A percentile compares a stretch with the other conserved stretches of the same genome.
These are phyloP conservation scores for Drosophila orena DNA, from an alignment of 1,140 invertebrate species.

Conservation along the genomic window DNA sequence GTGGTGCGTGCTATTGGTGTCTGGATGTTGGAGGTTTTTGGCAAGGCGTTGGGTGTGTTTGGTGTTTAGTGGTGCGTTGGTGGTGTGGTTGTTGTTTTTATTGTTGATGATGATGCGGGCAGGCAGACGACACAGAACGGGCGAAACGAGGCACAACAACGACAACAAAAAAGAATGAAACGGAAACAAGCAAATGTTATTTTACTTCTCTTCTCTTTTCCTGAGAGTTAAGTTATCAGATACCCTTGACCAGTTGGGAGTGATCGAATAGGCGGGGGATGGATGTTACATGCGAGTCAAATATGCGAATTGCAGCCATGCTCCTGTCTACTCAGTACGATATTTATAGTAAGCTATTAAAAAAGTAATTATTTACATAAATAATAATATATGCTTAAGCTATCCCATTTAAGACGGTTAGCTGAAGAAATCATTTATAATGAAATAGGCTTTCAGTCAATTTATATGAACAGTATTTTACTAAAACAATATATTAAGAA, in stretches of 20 bases:
- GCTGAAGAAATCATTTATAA: too few relatives aligned
- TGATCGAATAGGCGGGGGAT: conserved; percentile 12
- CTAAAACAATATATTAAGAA: too few relatives aligned
- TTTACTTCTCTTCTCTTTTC: conserved; percentile 37
- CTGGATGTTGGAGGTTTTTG: conserved; percentile 51
- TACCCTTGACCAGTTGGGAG: conserved; percentile 33
- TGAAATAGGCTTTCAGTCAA: too few relatives aligned
- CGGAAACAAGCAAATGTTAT: conserved; percentile 80
- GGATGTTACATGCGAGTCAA: conserved; percentile 12
- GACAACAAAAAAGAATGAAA: conserved; percentile 61
- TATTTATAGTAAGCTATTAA: too few relatives aligned
- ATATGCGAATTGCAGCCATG: not conserved
- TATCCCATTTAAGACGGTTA: too few relatives aligned
- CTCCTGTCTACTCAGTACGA: not conserved
- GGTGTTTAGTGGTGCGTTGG: conserved; percentile 20
- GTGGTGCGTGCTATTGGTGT: conserved; percentile 77
- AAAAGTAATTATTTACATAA: too few relatives aligned
- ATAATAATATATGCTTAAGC: too few relatives aligned
- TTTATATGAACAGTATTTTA: too few relatives aligned
- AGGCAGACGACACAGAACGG: conserved; percentile 58
- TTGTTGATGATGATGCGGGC: conserved; percentile 51
- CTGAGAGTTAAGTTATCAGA: conserved; percentile 23
- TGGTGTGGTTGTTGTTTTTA: conserved; percentile 25
- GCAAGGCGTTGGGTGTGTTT: conserved; percentile 23
- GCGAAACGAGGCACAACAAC: conserved; percentile 66